These are phyloP conservation scores for Myrmophylax atrothorax DNA, from an alignment of 2,113 vertebrate genomes.

Conservation along the genomic window DNA sequence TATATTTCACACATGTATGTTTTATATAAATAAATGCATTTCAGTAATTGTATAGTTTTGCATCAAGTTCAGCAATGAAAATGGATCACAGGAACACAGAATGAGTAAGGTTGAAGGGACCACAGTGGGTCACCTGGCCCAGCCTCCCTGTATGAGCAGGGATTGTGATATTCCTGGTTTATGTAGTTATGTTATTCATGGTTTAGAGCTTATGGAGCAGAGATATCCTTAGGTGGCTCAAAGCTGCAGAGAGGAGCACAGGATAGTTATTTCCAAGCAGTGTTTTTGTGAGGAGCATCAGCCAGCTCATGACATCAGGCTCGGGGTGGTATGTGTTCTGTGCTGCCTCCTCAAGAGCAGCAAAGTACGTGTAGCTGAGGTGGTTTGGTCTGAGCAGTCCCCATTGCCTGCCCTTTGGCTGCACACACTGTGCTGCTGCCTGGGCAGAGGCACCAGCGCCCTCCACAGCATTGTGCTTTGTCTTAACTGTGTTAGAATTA, in stretches of 20 bases:
- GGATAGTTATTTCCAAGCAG: neutral
- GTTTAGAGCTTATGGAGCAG: neutral
- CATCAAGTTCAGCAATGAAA: neutral
- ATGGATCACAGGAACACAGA: neutral
- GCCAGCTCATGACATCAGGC: no score
- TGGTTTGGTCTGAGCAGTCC: neutral
- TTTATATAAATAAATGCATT: neutral
- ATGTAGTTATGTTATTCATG: neutral
- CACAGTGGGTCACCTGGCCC: neutral
- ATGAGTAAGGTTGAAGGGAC: neutral
- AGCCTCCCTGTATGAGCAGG: neutral
- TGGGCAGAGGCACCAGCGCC: neutral
- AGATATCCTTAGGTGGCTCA: neutral
- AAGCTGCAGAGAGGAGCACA: neutral
- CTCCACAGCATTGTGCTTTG: neutral
- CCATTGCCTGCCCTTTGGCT: neutral
- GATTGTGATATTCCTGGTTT: neutral
- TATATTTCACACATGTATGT: neutral
- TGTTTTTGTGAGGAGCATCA: neutral
- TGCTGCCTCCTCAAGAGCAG: neutral
- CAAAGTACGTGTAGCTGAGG: rapidly evolving
- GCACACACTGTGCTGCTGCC: rapidly evolving
- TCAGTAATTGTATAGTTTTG: neutral
- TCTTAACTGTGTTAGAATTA: neutral
- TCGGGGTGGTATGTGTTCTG: neutral